These are phyloP conservation scores for Stegostoma tigrinum DNA, from an alignment of 2,113 vertebrate genomes.

Conservation along the genomic window DNA sequence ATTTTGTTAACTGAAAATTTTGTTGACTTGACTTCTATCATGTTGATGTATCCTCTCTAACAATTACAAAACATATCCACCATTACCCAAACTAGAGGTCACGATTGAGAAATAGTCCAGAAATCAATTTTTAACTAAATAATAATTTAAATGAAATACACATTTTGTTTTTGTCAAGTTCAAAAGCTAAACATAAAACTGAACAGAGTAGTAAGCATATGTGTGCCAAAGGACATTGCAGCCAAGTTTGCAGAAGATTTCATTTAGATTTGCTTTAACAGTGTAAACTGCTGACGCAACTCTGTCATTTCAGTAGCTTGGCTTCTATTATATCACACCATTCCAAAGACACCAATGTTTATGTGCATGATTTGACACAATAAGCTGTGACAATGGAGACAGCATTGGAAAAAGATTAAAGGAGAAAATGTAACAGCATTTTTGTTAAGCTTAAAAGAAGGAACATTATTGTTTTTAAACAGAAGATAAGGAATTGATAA, in stretches of 20 bases:
- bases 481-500: neutral
- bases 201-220: neutral
- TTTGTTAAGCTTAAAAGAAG: neutral
- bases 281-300: neutral
- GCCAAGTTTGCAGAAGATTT: neutral
- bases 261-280: neutral
- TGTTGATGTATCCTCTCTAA: neutral
- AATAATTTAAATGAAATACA: neutral
- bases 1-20: neutral
- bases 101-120: neutral
- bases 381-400: neutral
- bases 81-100: neutral
- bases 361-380: neutral
- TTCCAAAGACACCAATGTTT: neutral
- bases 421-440: neutral
- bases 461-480: neutral
- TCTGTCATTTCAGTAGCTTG: neutral
- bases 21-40: neutral
- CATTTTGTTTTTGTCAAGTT: neutral
- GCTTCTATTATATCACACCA: neutral
- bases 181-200: neutral
- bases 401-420: neutral
- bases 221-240: neutral
- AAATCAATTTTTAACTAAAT: neutral
- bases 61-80: constrained; percentile 5